Conservation (phyloP, 2,888 invertebrate species). For the Agrochola lota region DNA sequence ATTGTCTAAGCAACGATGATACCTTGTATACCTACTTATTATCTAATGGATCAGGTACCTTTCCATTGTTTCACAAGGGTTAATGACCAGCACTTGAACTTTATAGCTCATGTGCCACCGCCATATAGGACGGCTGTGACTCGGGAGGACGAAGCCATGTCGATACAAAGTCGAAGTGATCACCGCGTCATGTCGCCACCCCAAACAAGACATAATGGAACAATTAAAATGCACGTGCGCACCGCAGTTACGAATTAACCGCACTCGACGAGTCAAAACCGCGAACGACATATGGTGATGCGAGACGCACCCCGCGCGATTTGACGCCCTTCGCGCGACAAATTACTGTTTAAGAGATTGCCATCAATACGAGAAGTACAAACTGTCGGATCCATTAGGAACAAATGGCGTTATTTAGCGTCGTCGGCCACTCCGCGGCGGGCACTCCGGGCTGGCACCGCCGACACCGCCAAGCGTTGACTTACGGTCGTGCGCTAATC, state of each 20-base stretch:
- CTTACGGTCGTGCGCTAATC: constrained; percentile 77
- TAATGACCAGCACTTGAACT: constrained; percentile 58
- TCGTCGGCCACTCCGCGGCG: not conserved
- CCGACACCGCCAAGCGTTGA: constrained; percentile 43
- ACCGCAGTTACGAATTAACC: constrained; percentile 60
- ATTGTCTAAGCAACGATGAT: constrained; percentile 9
- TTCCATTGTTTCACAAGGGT: constrained; percentile 47
- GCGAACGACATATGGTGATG: constrained; percentile 84
- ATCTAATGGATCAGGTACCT: constrained; percentile 7
- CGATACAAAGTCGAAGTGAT: constrained; percentile 54
- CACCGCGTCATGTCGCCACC: constrained; percentile 52
- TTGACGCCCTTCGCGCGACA: constrained; percentile 74
- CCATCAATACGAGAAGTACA: constrained; percentile 80
- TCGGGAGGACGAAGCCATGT: constrained; percentile 46
- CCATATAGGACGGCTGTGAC: constrained; percentile 23
- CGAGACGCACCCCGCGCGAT: constrained; percentile 43
- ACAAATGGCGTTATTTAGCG: constrained; percentile 86
- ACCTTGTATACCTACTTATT: constrained; percentile 10
- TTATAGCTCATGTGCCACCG: constrained; percentile 36
- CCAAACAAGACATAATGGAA: constrained; percentile 74
- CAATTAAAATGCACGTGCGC: constrained; percentile 80
- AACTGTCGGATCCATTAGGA: constrained; percentile 86
- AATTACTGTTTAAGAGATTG: constrained; percentile 88
- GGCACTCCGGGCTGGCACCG: not conserved
- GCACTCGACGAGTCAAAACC: constrained; percentile 62